Evolutionary conservation across 2,797 vertebrate species (phyloP), one percentile per base, ranked within the genome.

Genomic region (Diceros bicornis): DNA sequence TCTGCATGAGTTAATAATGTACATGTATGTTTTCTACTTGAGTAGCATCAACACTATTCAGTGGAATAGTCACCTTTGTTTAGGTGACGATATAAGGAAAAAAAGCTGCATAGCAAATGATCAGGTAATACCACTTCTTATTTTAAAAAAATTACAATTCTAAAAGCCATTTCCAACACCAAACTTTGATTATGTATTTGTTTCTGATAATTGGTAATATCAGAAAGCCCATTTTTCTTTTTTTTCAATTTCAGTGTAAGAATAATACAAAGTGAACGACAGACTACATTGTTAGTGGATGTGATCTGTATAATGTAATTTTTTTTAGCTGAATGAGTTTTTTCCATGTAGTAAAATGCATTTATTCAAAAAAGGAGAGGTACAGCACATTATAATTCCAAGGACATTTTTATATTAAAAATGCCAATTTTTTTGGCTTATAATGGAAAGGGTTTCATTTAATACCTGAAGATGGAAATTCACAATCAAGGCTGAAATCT

Each of bases 381-480:
- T 1, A 0, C 0, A 96, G 89, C 62, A 98, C 0, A 4, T 77
- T 96, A 84, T 93, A 96, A 89, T 95, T 97, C 37, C 52, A 97
- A 97, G 61, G 95, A 64, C 59, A 93, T 17, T 12, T 98, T 98
- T 90, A 44, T 91, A 89, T 94, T 91, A 98, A 96, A 75, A 64
- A 90, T 96, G 97, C 7, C 97, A 98, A 95, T 94, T 94, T 97
- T 64, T 82, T 97, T 91, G 78, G 75, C 85, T 97, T 92, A 96
- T 97, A 96, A 68, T 93, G 95, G 94, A 98, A 93, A 96, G 96
- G 87, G 83, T 98, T 82, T 97, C 95, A 96, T 84, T 87, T 95
- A 95, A 87, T 90, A 86, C 57, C 20, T 94, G 91, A 98, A 94
- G 3, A 37, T 96, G 90, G 55, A 93, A 81, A 94, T 96, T 97